Percentiles rank a stretch among this genome's conserved stretches.
Conservation (phyloP, 2,113 vertebrate genomes). For the Hippocampus mohnikei region DNA sequence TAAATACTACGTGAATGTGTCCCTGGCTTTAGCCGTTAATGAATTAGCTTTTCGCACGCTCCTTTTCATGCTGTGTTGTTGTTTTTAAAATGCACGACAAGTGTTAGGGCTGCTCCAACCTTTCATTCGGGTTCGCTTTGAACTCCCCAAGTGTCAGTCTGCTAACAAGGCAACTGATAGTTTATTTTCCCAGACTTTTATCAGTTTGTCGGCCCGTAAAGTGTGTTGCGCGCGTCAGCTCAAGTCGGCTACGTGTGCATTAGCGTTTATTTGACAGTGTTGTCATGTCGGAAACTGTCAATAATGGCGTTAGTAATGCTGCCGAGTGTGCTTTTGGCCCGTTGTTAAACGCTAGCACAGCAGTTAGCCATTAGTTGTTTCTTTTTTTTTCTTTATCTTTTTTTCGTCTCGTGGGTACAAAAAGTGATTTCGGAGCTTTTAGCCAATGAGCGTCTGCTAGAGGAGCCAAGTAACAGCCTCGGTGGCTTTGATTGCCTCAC, state of each 20-base stretch:
- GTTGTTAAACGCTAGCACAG: conserved; percentile 54
- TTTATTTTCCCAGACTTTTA: conserved; percentile 5
- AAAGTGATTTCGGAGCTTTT: conserved; percentile 57
- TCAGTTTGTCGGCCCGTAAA: neutral
- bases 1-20: conserved; percentile 27
- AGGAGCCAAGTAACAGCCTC: conserved; percentile 51
- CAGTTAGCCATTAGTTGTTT: conserved; percentile 49
- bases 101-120: conserved; percentile 44
- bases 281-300: conserved; percentile 18
- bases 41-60: neutral
- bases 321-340: conserved; percentile 51
- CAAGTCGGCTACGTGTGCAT: neutral
- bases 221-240: neutral
- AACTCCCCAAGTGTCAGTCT: conserved; percentile 59
- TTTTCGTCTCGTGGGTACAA: conserved; percentile 46
- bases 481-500: conserved; percentile 27
- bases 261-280: conserved; percentile 1
- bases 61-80: conserved; percentile 24
- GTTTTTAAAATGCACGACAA: conserved; percentile 32
- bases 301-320: conserved; percentile 34
- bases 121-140: conserved; percentile 58
- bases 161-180: conserved; percentile 50
- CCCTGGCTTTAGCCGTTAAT: conserved; percentile 3
- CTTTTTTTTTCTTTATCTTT: conserved; percentile 20
- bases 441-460: conserved; percentile 51